Conservation (phyloP, 2,888 invertebrate genomes). For the Oeneis ivallda region DNA sequence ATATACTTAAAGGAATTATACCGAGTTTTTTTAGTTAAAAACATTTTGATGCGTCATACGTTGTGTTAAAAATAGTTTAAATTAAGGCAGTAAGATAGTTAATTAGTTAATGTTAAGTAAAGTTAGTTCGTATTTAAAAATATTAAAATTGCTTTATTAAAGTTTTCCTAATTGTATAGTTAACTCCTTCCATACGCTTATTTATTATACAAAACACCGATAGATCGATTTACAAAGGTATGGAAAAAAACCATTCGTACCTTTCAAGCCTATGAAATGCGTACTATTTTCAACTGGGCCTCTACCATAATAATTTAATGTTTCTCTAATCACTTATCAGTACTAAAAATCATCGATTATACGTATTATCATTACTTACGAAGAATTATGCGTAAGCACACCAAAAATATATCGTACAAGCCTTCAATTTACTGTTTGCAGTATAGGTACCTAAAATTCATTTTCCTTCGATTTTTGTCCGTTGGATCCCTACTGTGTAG, state of each 20-base stretch:
- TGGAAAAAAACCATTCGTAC: too few species aligned
- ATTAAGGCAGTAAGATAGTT: background rate
- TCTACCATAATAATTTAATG: too few species aligned
- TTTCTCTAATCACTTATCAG: constrained; percentile 6
- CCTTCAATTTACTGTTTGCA: background rate
- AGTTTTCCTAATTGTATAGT: background rate
- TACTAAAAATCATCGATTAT: constrained; percentile 3
- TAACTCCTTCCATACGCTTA: too few species aligned
- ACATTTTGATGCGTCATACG: background rate
- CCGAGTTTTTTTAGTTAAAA: background rate
- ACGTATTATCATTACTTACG: background rate
- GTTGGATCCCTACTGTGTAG: constrained; percentile 14
- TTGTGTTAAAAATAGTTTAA: background rate
- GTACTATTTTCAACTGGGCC: too few species aligned
- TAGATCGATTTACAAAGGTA: too few species aligned
- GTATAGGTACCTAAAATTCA: background rate
- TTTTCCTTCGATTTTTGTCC: constrained; percentile 4
- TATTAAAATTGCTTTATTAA: background rate
- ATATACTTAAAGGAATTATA: background rate
- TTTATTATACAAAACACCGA: too few species aligned
- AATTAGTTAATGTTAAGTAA: background rate
- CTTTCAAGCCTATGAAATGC: too few species aligned
- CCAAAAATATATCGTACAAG: background rate
- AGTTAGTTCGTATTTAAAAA: background rate
- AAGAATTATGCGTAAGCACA: constrained; percentile 1